Evolutionary conservation across 2,888 invertebrate species (phyloP).

Genomic region (Liodrosophila aerea): DNA sequence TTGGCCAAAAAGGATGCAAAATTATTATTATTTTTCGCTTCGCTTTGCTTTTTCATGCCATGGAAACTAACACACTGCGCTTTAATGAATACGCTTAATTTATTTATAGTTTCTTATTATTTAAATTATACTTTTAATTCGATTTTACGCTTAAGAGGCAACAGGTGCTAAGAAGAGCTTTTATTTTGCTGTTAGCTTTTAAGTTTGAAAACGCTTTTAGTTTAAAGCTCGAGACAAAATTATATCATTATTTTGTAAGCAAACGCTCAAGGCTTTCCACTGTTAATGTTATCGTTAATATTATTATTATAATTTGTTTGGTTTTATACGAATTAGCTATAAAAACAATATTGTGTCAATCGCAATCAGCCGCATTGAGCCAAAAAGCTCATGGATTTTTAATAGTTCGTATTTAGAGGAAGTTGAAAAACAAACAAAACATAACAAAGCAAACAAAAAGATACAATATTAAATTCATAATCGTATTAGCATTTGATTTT

Average conservation of each 20-base stretch:
- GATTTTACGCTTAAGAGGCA: slow-evolving; percentile 20
- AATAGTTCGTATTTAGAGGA: slow-evolving; percentile 26
- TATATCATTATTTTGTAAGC: slow-evolving; percentile 50
- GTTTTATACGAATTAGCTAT: slow-evolving; percentile 31
- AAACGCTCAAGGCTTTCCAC: slow-evolving; percentile 27
- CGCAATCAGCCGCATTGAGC: slow-evolving; percentile 61
- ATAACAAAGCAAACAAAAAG: slow-evolving; percentile 13
- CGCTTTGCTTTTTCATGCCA: slow-evolving; percentile 52
- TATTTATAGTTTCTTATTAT: slow-evolving; percentile 11
- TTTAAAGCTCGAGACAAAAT: slow-evolving; percentile 7
- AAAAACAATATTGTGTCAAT: slow-evolving; percentile 76
- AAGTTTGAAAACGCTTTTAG: slow-evolving; percentile 20
- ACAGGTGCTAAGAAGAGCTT: slow-evolving; percentile 24
- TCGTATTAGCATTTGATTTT: slow-evolving; percentile 39
- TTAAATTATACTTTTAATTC: slow-evolving; percentile 14
- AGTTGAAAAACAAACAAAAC: slow-evolving; percentile 26
- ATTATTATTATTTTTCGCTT: slow-evolving; percentile 34
- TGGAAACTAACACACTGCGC: slow-evolving; percentile 53
- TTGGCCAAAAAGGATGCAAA: slow-evolving; percentile 24
- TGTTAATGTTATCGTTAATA: slow-evolving; percentile 13
- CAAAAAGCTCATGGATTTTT: slow-evolving; percentile 19
- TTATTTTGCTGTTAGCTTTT: slow-evolving; percentile 5
- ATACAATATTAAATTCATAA: slow-evolving; percentile 19
- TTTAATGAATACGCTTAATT: slow-evolving; percentile 7
- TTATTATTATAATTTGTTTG: slow-evolving; percentile 33